Evolutionary conservation across 2,113 vertebrate species (phyloP), one percentile per base, ranked within the genome.

Genomic region (Polyodon spathula): DNA sequence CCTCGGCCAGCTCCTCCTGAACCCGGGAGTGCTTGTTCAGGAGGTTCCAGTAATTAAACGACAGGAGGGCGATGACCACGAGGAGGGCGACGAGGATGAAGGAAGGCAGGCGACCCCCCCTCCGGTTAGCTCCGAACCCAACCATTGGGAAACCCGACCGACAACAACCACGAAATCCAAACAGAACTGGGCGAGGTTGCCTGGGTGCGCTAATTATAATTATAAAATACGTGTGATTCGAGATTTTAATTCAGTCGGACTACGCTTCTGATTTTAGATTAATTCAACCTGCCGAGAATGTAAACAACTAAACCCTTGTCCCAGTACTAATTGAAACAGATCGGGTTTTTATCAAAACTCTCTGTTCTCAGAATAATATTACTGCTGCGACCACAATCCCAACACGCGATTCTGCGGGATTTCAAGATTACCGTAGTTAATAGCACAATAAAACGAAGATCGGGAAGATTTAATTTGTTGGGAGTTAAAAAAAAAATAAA

Each of bases 11-110:
- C 76, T 98, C 94, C 64, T 94, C 94, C 83, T 88, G 87, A 71
- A 94, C 76, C 63, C 86, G 86, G 6, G 86, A 77, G 84, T 95
- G 89, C 73, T 86, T 91, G 51, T 73, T 83, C 73, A 93, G 88
- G 70, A 93, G 87, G 52, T 81, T 90, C 94, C 93, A 98, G 88
- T 92, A 96, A 78, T 94, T 95, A 79, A 96, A 94, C 63, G 90
- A 90, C 64, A 97, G 84, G 40, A 95, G 62, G 59, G 82, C 86
- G 66, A 97, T 82, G 57, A 95, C 78, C 40, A 88, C 81, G 78
- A 93, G 80, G 72, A 96, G 67, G 8, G 88, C 91, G 73, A 89
- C 78, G 63, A 94, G 71, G 66, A 94, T 75, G 10, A 98, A 84
- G 43, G 92, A 93, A 4, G 94, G 94, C 63, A 97, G 85, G 40